A percentile compares a stretch with the other conserved stretches of the same genome.
Conservation (phyloP, 2,888 invertebrate species). For the Chloromyia formosa region DNA sequence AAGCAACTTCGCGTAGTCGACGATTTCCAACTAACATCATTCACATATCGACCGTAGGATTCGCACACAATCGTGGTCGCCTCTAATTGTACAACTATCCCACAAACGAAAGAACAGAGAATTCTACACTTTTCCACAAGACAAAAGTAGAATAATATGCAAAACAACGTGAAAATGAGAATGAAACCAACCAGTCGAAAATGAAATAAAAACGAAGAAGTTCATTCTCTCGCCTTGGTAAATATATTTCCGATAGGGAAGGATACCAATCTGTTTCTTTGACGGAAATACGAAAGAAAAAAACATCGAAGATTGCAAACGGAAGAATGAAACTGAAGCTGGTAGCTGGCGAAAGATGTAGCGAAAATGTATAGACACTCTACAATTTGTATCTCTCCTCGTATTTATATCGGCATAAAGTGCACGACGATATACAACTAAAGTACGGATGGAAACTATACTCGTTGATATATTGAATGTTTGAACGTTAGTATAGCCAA, state of each 20-base stretch:
- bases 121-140: constrained; percentile 5
- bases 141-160: background rate
- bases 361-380: no score
- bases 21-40: constrained; percentile 18
- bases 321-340: background rate
- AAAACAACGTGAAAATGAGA: background rate
- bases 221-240: background rate
- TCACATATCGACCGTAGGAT: no score
- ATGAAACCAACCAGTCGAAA: background rate
- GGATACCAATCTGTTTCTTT: background rate
- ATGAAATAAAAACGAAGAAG: background rate
- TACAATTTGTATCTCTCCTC: no score
- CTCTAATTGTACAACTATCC: no score
- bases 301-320: background rate
- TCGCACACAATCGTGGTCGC: no score
- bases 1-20: background rate
- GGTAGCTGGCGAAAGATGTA: background rate
- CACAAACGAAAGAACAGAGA: no score
- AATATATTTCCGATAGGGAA: constrained; percentile 16
- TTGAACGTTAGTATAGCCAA: no score
- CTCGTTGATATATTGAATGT: no score
- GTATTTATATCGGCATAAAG: no score
- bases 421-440: no score
- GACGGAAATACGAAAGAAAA: background rate
- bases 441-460: no score